phyloP scores from a whole-genome alignment of 2,113 vertebrate species.

The Nerophis ophidion region DNA sequence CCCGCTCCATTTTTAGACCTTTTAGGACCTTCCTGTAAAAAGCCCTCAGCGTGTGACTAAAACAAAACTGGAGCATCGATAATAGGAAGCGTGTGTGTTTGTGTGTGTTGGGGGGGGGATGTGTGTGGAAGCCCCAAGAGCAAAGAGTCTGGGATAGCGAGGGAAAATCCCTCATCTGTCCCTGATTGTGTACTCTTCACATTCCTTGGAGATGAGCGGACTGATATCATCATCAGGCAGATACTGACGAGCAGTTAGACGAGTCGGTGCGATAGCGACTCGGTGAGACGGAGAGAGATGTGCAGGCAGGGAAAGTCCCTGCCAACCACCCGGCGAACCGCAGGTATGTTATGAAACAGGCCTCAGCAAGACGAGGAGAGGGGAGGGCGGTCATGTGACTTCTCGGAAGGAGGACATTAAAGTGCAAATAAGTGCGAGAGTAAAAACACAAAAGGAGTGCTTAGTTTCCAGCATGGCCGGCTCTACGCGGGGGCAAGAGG shows the following conservation, averaged over 20 bases:
- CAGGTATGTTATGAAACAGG: slow-evolving; percentile 74
- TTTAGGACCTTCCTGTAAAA: slow-evolving; percentile 34
- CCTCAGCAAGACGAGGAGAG: slow-evolving; percentile 26
- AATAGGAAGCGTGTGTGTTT: slow-evolving; percentile 19
- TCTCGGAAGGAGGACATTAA: slow-evolving; percentile 71
- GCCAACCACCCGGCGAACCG: slow-evolving; percentile 68
- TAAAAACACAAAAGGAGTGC: no score
- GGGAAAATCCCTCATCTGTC: slow-evolving; percentile 72
- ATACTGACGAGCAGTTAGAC: background rate
- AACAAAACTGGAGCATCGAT: slow-evolving; percentile 45
- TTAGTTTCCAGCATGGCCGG: no score
- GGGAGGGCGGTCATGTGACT: slow-evolving; percentile 70
- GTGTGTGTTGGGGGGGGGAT: background rate
- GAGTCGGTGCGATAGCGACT: background rate
- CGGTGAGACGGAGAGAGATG: slow-evolving; percentile 29
- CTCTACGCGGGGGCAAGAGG: no score
- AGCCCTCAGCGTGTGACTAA: slow-evolving; percentile 42
- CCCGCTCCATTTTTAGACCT: slow-evolving; percentile 13
- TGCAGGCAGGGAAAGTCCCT: slow-evolving; percentile 71
- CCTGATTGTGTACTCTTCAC: slow-evolving; percentile 48
- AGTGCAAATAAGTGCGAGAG: slow-evolving; percentile 9
- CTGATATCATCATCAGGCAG: slow-evolving; percentile 34
- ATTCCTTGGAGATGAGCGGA: slow-evolving; percentile 54
- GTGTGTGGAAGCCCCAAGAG: background rate
- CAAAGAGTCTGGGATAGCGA: slow-evolving; percentile 54